Evolutionary conservation across 2,113 vertebrate genomes (phyloP).

Genomic region (Zosterops hypoxanthus): DNA sequence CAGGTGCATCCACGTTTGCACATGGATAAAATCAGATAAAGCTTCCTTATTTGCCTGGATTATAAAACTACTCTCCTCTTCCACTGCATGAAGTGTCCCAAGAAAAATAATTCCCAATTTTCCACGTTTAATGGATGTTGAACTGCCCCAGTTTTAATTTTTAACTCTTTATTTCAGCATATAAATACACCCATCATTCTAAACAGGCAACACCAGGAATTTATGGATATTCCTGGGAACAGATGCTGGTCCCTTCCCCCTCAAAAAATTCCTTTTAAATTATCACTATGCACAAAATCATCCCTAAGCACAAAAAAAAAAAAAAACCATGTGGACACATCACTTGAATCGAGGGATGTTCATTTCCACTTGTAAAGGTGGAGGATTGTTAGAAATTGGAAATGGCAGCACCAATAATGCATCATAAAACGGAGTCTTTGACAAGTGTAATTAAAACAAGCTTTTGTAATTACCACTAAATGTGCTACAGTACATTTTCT

Average conservation of each 20-base stretch:
- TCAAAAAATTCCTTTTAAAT: background rate
- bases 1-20: accelerated
- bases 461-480: conserved; percentile 46
- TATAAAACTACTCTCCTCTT: background rate
- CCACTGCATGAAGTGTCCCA: too few relatives aligned
- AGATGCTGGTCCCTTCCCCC: background rate
- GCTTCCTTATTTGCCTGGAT: background rate
- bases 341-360: background rate
- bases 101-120: background rate
- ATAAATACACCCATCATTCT: background rate
- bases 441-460: conserved; percentile 60
- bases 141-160: background rate
- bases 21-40: background rate
- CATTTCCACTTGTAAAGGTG: conserved; percentile 18
- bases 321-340: background rate
- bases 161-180: background rate
- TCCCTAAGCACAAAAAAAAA: background rate
- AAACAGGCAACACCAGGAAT: background rate
- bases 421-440: background rate
- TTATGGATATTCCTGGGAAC: background rate
- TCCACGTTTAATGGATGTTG: background rate
- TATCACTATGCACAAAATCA: background rate
- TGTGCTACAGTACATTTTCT: conserved; percentile 13
- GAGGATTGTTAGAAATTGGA: background rate
- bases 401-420: background rate